Conservation (phyloP, 2,888 invertebrate genomes). For the Parascotia fuliginaria region DNA sequence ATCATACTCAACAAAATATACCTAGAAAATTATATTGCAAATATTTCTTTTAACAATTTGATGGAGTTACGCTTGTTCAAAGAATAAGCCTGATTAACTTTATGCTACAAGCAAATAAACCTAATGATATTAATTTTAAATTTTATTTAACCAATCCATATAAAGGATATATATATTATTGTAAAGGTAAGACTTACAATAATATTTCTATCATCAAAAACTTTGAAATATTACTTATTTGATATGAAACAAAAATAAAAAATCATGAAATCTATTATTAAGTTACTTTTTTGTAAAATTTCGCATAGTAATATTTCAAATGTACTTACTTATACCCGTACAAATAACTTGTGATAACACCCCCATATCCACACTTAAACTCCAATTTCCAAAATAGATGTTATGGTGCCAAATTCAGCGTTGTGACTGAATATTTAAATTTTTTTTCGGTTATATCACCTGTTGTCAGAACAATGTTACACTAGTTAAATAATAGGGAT, state of each 20-base stretch:
- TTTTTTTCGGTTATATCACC: slow-evolving; percentile 25
- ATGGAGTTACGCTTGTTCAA: too few relatives aligned
- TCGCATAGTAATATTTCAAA: neutral
- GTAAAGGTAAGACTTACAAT: too few relatives aligned
- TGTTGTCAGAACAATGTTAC: slow-evolving; percentile 24
- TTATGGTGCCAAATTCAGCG: neutral
- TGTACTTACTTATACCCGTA: slow-evolving; percentile 9
- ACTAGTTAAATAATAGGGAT: slow-evolving; percentile 25
- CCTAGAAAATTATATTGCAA: too few relatives aligned
- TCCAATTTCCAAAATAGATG: neutral
- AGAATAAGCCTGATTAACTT: too few relatives aligned
- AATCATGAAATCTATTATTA: neutral
- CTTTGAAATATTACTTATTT: too few relatives aligned
- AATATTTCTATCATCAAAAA: too few relatives aligned
- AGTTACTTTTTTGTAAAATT: neutral
- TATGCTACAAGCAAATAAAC: too few relatives aligned
- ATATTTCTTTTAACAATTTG: too few relatives aligned
- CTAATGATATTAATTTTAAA: too few relatives aligned
- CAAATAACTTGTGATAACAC: slow-evolving; percentile 8
- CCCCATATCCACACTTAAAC: neutral
- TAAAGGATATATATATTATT: too few relatives aligned
- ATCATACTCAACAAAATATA: too few relatives aligned
- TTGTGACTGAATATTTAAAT: slow-evolving; percentile 10
- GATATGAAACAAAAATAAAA: neutral
- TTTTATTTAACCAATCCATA: too few relatives aligned